A percentile compares a stretch with the other conserved stretches of the same genome.
Conservation (phyloP, 2,888 invertebrate genomes). For the Gastrophysa polygoni region DNA sequence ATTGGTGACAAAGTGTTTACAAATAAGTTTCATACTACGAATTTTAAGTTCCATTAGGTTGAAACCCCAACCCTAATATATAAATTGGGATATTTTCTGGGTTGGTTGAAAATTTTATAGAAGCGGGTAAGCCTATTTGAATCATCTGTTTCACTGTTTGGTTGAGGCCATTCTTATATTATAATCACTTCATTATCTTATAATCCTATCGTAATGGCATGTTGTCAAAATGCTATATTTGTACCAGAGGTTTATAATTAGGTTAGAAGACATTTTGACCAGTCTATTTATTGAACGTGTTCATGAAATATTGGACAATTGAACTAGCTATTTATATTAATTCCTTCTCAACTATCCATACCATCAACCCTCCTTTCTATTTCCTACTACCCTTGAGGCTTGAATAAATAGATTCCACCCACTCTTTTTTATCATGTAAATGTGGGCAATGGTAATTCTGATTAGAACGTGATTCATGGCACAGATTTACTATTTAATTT, state of each 20-base stretch:
- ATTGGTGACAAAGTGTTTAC: slow-evolving; percentile 30
- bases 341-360: no score
- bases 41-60: not conserved
- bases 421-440: not conserved
- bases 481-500: not conserved
- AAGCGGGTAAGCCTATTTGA: slow-evolving; percentile 32
- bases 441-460: not conserved
- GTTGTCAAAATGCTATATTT: slow-evolving; percentile 43
- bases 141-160: not conserved
- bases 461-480: not conserved
- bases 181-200: slow-evolving; percentile 16
- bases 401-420: not conserved
- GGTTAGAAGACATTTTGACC: slow-evolving; percentile 52
- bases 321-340: not conserved
- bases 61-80: no score
- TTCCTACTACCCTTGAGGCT: no score
- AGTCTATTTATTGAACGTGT: not conserved
- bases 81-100: no score
- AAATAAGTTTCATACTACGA: not conserved
- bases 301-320: no score
- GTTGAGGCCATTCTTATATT: not conserved
- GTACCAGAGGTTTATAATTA: slow-evolving; percentile 51
- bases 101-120: slow-evolving; percentile 38
- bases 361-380: no score
- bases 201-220: slow-evolving; percentile 32